Base-by-base conservation (phyloP, 2,797 vertebrate genomes). In the Carapus acus region DNA sequence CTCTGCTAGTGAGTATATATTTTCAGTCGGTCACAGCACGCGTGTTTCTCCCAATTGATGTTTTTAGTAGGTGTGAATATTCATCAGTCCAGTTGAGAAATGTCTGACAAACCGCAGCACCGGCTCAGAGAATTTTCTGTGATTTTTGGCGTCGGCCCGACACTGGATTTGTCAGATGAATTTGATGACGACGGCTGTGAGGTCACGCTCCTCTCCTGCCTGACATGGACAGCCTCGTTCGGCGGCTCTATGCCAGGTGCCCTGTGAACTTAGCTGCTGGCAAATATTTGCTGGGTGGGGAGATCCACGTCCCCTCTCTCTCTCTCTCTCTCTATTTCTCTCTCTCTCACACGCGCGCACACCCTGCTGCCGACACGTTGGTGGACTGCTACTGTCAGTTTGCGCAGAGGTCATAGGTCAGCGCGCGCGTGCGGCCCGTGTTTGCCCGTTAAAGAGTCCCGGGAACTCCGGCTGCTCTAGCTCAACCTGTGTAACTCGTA, bases 271-370 rank as follows among this genome's bases (percentile, higher is more conserved):
- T 47, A 55, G 67, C 65, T 58, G 17, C 52, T 37, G 58, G 66
- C 81, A 80, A 87, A 86, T 84, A 85, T 85, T 85, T 86, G 81
- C 76, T 34, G 62, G 49, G 58, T 43, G 43, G 42, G 53, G 43
- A 54, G 29, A 34, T 54, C 51, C 0, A 12, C 49, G 58, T 49
- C 57, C 38, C n/a, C n/a, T n/a, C n/a, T n/a, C n/a, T n/a, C n/a
- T n/a, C n/a, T n/a, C n/a, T n/a, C n/a, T n/a, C n/a, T n/a, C n/a
- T n/a, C n/a, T n/a, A n/a, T n/a, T n/a, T n/a, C n/a, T n/a, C 38
- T 67, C 14, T 33, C 18, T 7, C 36, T 46, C 13, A 19, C 60
- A 51, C 22, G 41, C 15, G 36, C 54, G 34, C 49, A 13, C 14
- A 33, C 31, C 14, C 34, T 20, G 54, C 43, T 23, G 61, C 74